Conservation (phyloP, 2,797 vertebrate genomes). For the Parambassis ranga region DNA sequence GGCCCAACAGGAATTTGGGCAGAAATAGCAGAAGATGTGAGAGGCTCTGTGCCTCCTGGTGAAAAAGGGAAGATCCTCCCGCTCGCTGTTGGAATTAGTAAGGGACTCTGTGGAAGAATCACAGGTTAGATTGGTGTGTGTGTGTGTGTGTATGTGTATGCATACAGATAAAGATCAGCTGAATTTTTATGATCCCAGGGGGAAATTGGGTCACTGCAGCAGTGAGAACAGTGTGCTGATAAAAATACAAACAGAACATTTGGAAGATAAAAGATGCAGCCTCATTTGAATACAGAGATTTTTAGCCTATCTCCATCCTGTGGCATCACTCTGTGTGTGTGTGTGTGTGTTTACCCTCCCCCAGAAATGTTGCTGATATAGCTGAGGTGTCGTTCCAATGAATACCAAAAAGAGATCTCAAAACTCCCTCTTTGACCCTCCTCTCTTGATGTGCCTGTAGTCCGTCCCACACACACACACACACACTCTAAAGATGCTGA, state of each 20-base stretch:
- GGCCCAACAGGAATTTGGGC: slow-evolving; percentile 54
- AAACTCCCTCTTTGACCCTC: slow-evolving; percentile 6
- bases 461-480: neutral
- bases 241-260: slow-evolving; percentile 28
- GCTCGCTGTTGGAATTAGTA: neutral
- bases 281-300: neutral
- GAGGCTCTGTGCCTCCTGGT: slow-evolving; percentile 17
- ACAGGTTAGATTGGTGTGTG: neutral
- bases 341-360: neutral
- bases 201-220: slow-evolving; percentile 56
- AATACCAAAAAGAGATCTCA: slow-evolving; percentile 19
- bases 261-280: slow-evolving; percentile 24
- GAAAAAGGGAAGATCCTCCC: neutral
- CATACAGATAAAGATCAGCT: slow-evolving; percentile 41
- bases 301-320: neutral
- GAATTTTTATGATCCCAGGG: slow-evolving; percentile 50
- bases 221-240: slow-evolving; percentile 18
- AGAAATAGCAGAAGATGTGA: slow-evolving; percentile 31
- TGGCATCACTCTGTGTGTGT: neutral
- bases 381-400: neutral
- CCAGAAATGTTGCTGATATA: neutral
- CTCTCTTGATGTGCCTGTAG: neutral
- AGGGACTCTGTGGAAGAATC: neutral
- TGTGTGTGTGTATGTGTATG: neutral
- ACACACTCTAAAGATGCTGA: slow-evolving; percentile 24